Conservation (phyloP, 2,888 invertebrate species). For the Aricia artaxerxes region DNA sequence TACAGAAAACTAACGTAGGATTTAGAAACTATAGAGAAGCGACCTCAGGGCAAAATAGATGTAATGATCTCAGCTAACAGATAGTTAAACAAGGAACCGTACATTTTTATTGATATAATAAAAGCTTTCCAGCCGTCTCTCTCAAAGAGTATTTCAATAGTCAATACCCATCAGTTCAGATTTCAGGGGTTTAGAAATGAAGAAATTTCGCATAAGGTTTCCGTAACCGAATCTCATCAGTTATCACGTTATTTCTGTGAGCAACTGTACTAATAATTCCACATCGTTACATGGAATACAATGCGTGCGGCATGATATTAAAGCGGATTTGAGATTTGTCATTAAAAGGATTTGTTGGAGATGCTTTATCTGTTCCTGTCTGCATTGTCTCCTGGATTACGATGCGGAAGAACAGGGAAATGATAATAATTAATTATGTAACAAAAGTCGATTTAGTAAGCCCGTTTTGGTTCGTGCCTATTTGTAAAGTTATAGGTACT, state of each 20-base stretch:
- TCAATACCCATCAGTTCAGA: too few species aligned
- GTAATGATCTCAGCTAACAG: too few species aligned
- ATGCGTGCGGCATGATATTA: neutral
- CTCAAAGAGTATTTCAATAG: too few species aligned
- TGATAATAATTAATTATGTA: neutral
- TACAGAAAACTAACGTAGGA: too few species aligned
- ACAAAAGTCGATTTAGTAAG: neutral
- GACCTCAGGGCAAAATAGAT: too few species aligned
- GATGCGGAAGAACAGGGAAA: neutral
- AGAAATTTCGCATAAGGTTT: too few species aligned
- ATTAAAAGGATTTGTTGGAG: conserved; percentile 9
- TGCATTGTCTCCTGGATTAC: neutral
- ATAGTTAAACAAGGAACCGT: too few species aligned
- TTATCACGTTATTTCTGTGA: neutral
- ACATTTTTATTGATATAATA: too few species aligned
- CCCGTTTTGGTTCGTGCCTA: neutral
- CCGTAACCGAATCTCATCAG: neutral
- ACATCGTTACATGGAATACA: conserved; percentile 14
- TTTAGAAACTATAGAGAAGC: too few species aligned
- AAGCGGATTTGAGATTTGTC: neutral
- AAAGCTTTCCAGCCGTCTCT: too few species aligned
- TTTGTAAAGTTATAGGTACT: too few species aligned
- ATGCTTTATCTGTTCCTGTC: neutral
- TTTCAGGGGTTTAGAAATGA: too few species aligned
- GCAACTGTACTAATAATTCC: conserved; percentile 5